phyloP scores from a whole-genome alignment of 2,797 vertebrate genomes.

The Acanthornis magna region DNA sequence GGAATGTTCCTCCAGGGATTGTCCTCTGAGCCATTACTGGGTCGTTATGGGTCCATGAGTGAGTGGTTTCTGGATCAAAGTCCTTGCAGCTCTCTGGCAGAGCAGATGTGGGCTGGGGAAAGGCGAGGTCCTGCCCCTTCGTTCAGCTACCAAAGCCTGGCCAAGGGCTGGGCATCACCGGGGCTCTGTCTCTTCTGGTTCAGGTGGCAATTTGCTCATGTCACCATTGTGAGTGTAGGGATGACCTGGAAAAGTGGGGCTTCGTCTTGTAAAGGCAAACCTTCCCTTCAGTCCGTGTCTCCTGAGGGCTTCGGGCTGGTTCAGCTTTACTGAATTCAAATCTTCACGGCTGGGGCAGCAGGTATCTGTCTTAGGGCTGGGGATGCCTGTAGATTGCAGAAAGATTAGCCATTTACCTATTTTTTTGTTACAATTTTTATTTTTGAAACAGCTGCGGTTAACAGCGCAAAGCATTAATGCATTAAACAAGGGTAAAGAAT shows the following conservation, averaged over 20 bases:
- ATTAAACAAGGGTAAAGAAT: neutral
- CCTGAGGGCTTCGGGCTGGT: neutral
- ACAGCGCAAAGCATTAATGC: neutral
- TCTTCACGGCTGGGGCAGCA: neutral
- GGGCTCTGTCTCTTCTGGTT: neutral
- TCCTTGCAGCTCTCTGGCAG: neutral
- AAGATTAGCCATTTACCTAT: neutral
- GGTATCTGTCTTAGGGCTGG: neutral
- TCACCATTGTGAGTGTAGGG: neutral
- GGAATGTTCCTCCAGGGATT: neutral
- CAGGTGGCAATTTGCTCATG: neutral
- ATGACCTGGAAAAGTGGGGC: neutral
- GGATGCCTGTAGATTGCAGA: neutral
- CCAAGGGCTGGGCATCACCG: rapidly evolving
- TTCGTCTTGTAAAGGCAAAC: neutral
- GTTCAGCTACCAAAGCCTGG: neutral
- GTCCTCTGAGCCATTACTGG: neutral
- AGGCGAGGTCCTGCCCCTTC: neutral
- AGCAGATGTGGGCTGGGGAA: neutral
- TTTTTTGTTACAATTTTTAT: neutral
- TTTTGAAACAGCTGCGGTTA: neutral
- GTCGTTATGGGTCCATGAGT: rapidly evolving
- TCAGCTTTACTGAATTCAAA: neutral
- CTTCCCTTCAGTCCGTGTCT: rapidly evolving
- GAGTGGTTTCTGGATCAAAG: neutral